Base-by-base conservation (phyloP, 1,140 invertebrate genomes). In the Trachymyrmex septentrionalis region DNA sequence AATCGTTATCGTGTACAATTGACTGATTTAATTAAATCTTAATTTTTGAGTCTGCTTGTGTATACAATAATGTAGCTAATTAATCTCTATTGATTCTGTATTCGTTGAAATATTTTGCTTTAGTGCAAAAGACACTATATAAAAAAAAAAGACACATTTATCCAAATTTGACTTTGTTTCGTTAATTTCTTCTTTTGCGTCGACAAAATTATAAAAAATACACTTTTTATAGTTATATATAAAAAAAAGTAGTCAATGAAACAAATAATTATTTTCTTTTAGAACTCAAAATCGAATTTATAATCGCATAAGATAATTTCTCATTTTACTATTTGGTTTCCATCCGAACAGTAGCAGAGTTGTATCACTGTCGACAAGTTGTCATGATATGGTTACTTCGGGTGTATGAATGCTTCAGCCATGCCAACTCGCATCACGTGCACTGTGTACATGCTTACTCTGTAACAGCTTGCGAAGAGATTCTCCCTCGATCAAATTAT, bases 321-420 rank as follows among this genome's bases (percentile, higher is more conserved):
- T 61, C 38, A 34, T 48, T 55, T 48, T 53, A 48, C 24, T 27
- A n/a, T 16, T 69, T 64, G 0, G 1, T 53, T 61, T 57, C n/a
- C 12, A 24, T 85, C n/a, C 61, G 34, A 44, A 38, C 14, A 9
- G 10, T 21, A 21, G 6, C 14, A 61, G n/a, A 75, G 30, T 61
- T 61, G 9, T 84, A 84, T 63, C 80, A 63, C 59, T 61, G 55
- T 61, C 57, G 80, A 75, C 80, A 84, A 50, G 69, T 16, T 84
- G 80, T 84, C 80, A 75, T 3, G 38, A 75, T 84, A 84, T 50
- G 44, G 69, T 84, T 84, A 75, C 55, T 84, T 63, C 7, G 19
- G 44, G n/a, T 19, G 7, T 59, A 27, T 30, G 69, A 63, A 73
- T 61, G 55, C 53, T 16, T 59, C 57, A n/a, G 57, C 48, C 44